phyloP scores from a whole-genome alignment of 2,888 invertebrate species.

The Quadriops clusia region DNA sequence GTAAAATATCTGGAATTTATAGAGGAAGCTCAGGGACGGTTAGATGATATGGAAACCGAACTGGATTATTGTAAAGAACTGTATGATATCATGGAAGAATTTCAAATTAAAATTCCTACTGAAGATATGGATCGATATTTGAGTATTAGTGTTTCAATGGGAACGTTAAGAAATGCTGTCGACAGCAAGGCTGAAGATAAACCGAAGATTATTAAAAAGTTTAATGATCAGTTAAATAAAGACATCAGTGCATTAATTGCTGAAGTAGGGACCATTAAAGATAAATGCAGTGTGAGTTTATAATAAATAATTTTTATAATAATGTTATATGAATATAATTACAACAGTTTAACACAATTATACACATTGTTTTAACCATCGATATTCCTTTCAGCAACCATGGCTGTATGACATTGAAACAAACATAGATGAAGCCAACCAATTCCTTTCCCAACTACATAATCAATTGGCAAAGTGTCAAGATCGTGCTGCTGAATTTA shows the following conservation, averaged over 20 bases:
- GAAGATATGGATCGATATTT: constrained; percentile 56
- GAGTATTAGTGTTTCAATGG: constrained; percentile 51
- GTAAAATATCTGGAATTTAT: constrained; percentile 60
- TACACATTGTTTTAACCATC: constrained; percentile 1
- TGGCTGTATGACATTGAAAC: constrained; percentile 64
- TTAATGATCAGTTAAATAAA: constrained; percentile 62
- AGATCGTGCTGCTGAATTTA: constrained; percentile 59
- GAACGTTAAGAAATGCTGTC: constrained; percentile 53
- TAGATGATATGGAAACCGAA: constrained; percentile 58
- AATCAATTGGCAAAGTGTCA: constrained; percentile 52
- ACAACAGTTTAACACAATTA: too few relatives aligned
- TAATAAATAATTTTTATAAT: constrained; percentile 2
- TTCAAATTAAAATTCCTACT: constrained; percentile 55
- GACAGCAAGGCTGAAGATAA: constrained; percentile 59
- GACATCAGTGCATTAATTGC: constrained; percentile 64
- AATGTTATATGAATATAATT: not conserved
- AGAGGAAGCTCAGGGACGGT: constrained; percentile 42
- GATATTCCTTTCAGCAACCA: constrained; percentile 47
- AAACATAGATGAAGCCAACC: constrained; percentile 52
- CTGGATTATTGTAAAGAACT: constrained; percentile 73
- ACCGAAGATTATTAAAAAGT: constrained; percentile 53
- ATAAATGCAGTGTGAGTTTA: constrained; percentile 52
- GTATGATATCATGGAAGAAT: constrained; percentile 75
- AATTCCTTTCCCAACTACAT: constrained; percentile 50
- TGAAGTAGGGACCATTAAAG: constrained; percentile 60